Evolutionary conservation across 2,888 invertebrate species (phyloP).

Genomic region (Teleiodes luculella): DNA sequence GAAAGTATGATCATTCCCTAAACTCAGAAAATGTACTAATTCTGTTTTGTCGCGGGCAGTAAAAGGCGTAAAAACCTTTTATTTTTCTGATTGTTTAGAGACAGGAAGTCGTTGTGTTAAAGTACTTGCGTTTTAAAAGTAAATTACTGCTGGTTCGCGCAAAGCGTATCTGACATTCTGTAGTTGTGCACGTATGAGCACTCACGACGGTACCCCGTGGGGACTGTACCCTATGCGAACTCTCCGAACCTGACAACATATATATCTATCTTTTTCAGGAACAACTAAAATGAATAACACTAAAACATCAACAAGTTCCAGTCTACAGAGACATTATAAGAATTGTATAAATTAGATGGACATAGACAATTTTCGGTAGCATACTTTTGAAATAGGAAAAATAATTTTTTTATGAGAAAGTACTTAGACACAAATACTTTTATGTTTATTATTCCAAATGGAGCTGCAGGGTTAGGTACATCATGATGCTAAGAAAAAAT

Average conservation of each 20-base stretch:
- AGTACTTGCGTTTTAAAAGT: not conserved
- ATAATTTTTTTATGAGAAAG: too few species aligned
- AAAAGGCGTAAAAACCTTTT: constrained; percentile 1
- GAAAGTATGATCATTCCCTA: not conserved
- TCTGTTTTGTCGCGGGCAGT: not conserved
- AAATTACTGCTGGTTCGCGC: not conserved
- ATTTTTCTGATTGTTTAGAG: constrained; percentile 3
- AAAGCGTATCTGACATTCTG: constrained; percentile 9
- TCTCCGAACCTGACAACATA: constrained; percentile 31
- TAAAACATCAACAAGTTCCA: too few species aligned
- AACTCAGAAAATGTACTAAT: not conserved
- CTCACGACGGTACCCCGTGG: constrained; percentile 31
- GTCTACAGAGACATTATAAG: too few species aligned
- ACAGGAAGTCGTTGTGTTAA: not conserved
- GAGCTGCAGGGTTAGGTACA: too few species aligned
- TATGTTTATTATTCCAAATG: too few species aligned
- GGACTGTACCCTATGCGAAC: constrained; percentile 43
- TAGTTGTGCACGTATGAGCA: constrained; percentile 26
- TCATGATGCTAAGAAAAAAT: too few species aligned
- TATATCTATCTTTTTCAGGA: constrained; percentile 1
- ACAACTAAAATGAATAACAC: not conserved
- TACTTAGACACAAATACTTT: too few species aligned
- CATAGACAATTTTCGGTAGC: too few species aligned
- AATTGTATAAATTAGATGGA: too few species aligned
- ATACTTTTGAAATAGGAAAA: too few species aligned